Conservation (phyloP, 2,113 vertebrate genomes). For the Toxotes chatareus region DNA sequence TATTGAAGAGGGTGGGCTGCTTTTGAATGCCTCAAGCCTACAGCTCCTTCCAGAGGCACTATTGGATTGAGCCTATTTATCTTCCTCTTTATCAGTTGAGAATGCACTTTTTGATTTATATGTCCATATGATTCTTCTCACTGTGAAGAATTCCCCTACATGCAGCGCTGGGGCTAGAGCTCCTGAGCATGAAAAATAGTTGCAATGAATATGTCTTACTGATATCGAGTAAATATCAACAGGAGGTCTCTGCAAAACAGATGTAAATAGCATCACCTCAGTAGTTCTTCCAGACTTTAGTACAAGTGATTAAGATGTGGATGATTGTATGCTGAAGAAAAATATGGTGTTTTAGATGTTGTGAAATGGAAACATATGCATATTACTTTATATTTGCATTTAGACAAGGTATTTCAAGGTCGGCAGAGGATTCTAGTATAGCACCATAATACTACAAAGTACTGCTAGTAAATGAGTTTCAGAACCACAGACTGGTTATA, state of each 20-base stretch:
- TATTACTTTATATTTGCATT: constrained; percentile 65
- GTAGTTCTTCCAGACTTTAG: constrained; percentile 41
- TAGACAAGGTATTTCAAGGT: constrained; percentile 69
- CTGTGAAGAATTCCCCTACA: constrained; percentile 65
- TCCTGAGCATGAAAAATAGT: constrained; percentile 62
- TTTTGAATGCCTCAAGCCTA: constrained; percentile 77
- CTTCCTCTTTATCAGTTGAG: constrained; percentile 80
- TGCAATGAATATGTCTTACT: constrained; percentile 64
- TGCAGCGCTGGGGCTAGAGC: constrained; percentile 24
- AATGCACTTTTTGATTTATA: constrained; percentile 82
- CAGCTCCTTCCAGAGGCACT: constrained; percentile 73
- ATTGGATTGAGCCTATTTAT: constrained; percentile 80
- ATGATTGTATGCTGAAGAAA: constrained; percentile 29
- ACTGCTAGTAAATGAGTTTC: constrained; percentile 27
- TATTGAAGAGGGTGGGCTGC: constrained; percentile 80
- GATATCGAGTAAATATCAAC: constrained; percentile 63
- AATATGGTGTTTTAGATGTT: constrained; percentile 44
- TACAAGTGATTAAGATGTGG: constrained; percentile 52
- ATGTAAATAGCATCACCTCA: constrained; percentile 59
- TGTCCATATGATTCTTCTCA: constrained; percentile 69
- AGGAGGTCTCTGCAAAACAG: constrained; percentile 57
- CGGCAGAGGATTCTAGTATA: constrained; percentile 25
- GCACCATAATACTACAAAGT: constrained; percentile 15
- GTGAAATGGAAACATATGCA: constrained; percentile 58
- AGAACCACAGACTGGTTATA: constrained; percentile 8